Percentiles rank a stretch among this genome's conserved stretches.
phyloP scores from a whole-genome alignment of 2,888 invertebrate species.

The Leptopilina myrica region DNA sequence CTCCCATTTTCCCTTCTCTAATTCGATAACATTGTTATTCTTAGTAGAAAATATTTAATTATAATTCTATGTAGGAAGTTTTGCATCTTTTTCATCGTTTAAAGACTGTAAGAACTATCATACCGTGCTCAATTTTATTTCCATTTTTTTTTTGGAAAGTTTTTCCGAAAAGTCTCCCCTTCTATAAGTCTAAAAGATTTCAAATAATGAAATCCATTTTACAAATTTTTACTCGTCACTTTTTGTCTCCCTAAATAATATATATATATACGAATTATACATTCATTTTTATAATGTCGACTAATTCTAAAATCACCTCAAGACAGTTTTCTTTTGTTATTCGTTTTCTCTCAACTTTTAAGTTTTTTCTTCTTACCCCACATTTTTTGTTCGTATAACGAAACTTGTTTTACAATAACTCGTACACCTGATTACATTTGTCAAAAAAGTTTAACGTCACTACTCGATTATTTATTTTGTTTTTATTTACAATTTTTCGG shows the following conservation, averaged over 20 bases:
- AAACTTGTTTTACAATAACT: conserved; percentile 48
- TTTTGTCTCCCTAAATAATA: conserved; percentile 20
- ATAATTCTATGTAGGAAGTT: conserved; percentile 55
- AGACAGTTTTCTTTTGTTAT: conserved; percentile 55
- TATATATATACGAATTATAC: conserved; percentile 62
- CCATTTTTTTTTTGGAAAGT: conserved; percentile 40
- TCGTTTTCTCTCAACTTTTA: conserved; percentile 46
- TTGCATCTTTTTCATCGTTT: conserved; percentile 51
- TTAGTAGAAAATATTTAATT: conserved; percentile 62
- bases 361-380: conserved; percentile 34
- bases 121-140: conserved; percentile 69
- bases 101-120: conserved; percentile 69
- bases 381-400: conserved; percentile 50
- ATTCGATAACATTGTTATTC: conserved; percentile 50
- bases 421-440: conserved; percentile 45
- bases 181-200: neutral
- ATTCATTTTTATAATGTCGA: conserved; percentile 62
- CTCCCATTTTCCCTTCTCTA: neutral
- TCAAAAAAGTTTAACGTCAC: conserved; percentile 33
- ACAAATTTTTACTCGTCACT: conserved; percentile 44
- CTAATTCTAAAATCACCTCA: conserved; percentile 54
- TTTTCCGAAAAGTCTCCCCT: conserved; percentile 21
- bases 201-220: conserved; percentile 40
- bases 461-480: conserved; percentile 44
- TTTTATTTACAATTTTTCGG: conserved; percentile 55